Evolutionary conservation across 2,888 invertebrate species (phyloP).

Genomic region (Julus scandinavius): DNA sequence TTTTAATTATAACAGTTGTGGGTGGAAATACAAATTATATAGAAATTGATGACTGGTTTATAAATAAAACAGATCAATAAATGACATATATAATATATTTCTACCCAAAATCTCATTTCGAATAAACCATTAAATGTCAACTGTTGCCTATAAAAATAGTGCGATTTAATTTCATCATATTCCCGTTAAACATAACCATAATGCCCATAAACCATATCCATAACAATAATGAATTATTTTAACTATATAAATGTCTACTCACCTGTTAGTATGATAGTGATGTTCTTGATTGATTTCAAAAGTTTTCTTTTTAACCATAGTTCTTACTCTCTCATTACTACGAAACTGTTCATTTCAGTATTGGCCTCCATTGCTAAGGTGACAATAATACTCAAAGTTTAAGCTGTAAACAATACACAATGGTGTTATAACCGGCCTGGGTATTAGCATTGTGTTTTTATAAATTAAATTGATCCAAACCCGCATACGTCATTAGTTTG

Average conservation of each 20-base stretch:
- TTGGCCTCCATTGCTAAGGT: neutral
- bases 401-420: slow-evolving; percentile 7
- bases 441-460: slow-evolving; percentile 23
- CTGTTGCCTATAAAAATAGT: too few species aligned
- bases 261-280: neutral
- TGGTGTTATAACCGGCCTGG: neutral
- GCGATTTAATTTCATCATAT: too few species aligned
- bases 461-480: neutral
- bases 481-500: neutral
- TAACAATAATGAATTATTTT: too few species aligned
- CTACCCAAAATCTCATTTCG: too few species aligned
- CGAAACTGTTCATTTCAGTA: neutral
- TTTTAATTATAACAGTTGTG: too few species aligned
- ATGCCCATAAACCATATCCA: too few species aligned
- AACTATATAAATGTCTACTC: neutral
- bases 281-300: neutral
- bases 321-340: neutral
- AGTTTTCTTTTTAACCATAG: neutral
- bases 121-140: too few species aligned
- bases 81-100: too few species aligned
- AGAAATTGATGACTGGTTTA: too few species aligned
- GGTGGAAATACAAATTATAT: too few species aligned
- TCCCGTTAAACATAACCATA: too few species aligned
- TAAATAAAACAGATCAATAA: too few species aligned
- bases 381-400: neutral